Conservation (phyloP, 2,797 vertebrate species). For the Sebastes oblongus region DNA sequence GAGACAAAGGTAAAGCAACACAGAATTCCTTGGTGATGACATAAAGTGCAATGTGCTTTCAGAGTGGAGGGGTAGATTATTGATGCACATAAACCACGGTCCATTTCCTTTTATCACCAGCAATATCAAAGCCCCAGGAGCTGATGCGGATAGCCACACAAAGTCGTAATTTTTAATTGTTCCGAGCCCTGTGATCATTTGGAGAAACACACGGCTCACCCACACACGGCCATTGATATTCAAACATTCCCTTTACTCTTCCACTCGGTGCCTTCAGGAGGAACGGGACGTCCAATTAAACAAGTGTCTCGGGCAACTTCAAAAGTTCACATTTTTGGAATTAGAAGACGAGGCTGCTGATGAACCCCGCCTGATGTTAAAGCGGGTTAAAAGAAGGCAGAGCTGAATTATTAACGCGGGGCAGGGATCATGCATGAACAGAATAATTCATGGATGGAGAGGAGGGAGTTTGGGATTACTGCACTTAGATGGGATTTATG, state of each 20-base stretch:
- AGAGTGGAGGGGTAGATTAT: slow-evolving; percentile 9
- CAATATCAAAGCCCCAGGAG: neutral
- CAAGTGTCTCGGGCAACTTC: slow-evolving; percentile 43
- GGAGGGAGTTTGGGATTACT: slow-evolving; percentile 1
- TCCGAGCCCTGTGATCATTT: neutral
- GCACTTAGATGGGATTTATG: slow-evolving; percentile 3
- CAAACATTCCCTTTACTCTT: slow-evolving; percentile 41
- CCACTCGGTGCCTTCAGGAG: slow-evolving; percentile 31
- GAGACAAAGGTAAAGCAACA: neutral
- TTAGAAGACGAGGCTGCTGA: slow-evolving; percentile 22
- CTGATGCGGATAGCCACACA: neutral
- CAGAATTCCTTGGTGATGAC: slow-evolving; percentile 24
- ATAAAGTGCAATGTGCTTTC: slow-evolving; percentile 30
- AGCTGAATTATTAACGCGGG: slow-evolving; percentile 69
- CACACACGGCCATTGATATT: slow-evolving; percentile 38
- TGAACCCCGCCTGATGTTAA: slow-evolving; percentile 51
- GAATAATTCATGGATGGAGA: slow-evolving; percentile 63
- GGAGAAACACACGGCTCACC: neutral
- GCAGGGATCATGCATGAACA: slow-evolving; percentile 29
- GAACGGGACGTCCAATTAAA: slow-evolving; percentile 34
- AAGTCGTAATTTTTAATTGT: neutral
- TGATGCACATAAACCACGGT: slow-evolving; percentile 10
- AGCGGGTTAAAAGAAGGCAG: slow-evolving; percentile 69
- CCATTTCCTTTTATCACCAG: slow-evolving; percentile 36
- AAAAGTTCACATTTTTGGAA: slow-evolving; percentile 55